These are phyloP conservation scores for Dryococelus australis DNA, from an alignment of 2,888 invertebrate genomes.

Conservation along the genomic window DNA sequence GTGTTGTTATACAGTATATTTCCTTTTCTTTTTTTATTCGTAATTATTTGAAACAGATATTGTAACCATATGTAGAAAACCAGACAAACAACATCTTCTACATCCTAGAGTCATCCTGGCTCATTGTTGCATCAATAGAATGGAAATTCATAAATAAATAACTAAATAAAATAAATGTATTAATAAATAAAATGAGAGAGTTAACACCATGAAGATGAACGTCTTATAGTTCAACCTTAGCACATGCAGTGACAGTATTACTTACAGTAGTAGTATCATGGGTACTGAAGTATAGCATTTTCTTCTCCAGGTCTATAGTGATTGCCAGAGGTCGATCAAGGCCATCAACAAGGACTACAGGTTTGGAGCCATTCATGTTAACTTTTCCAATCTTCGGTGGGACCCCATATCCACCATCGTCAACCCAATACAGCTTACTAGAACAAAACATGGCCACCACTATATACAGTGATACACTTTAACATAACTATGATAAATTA, in stretches of 20 bases:
- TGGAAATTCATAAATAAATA: no score
- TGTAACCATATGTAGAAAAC: no score
- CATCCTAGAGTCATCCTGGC: no score
- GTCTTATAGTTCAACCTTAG: no score
- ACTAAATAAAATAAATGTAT: no score
- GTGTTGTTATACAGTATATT: no score
- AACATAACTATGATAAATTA: neutral
- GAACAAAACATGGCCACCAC: conserved; percentile 49
- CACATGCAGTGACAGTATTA: conserved; percentile 29
- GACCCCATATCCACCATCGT: conserved; percentile 90
- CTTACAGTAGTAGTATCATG: conserved; percentile 75
- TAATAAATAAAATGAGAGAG: no score
- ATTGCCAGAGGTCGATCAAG: conserved; percentile 83
- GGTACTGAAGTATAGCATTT: conserved; percentile 88
- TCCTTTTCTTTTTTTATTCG: no score
- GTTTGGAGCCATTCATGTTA: conserved; percentile 91
- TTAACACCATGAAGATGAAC: no score
- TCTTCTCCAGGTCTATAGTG: conserved; percentile 82
- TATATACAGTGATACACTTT: conserved; percentile 23
- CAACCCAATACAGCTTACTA: conserved; percentile 93
- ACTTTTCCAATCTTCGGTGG: conserved; percentile 89
- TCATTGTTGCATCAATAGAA: no score
- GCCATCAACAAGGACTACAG: conserved; percentile 74
- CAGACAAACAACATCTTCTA: no score
- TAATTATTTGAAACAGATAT: no score